Evolutionary conservation across 2,113 vertebrate genomes (phyloP).

Genomic region (Poeciliopsis prolifica): DNA sequence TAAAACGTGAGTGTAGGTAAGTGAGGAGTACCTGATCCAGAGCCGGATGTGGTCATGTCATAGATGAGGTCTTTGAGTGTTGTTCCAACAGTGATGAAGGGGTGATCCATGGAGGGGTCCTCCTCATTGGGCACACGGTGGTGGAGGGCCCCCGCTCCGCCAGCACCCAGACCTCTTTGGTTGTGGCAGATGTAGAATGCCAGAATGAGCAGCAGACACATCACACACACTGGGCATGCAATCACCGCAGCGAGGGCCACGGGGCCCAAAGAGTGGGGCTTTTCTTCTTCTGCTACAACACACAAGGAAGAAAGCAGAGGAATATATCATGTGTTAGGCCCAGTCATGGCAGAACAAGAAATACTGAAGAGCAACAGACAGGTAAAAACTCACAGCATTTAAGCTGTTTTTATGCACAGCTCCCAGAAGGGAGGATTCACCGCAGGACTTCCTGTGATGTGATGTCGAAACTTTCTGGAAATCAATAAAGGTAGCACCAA

Average conservation of each 20-base stretch:
- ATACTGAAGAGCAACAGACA: no score
- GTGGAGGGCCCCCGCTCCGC: conserved; percentile 87
- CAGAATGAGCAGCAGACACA: conserved; percentile 93
- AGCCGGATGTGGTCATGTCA: conserved; percentile 98
- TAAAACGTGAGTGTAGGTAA: neutral
- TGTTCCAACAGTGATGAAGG: conserved; percentile 95
- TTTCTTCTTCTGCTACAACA: conserved; percentile 48
- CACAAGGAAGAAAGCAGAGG: neutral
- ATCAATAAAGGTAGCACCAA: no score
- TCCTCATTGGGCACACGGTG: conserved; percentile 96
- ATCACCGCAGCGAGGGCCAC: conserved; percentile 94
- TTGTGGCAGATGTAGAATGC: conserved; percentile 95
- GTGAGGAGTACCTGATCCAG: conserved; percentile 87
- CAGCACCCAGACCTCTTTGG: conserved; percentile 70
- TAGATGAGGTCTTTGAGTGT: conserved; percentile 98
- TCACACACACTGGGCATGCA: conserved; percentile 92
- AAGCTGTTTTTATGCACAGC: no score
- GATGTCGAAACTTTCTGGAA: no score
- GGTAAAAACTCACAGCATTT: no score
- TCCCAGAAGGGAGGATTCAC: no score
- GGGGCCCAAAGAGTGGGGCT: conserved; percentile 83
- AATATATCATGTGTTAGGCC: no score
- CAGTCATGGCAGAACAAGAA: no score
- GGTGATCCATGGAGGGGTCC: conserved; percentile 92
- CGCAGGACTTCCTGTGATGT: no score